Percentiles rank a stretch among this genome's conserved stretches.
These are phyloP conservation scores for Poeciliopsis paucimaculata DNA, from an alignment of 2,797 vertebrate genomes.

Conservation along the genomic window DNA sequence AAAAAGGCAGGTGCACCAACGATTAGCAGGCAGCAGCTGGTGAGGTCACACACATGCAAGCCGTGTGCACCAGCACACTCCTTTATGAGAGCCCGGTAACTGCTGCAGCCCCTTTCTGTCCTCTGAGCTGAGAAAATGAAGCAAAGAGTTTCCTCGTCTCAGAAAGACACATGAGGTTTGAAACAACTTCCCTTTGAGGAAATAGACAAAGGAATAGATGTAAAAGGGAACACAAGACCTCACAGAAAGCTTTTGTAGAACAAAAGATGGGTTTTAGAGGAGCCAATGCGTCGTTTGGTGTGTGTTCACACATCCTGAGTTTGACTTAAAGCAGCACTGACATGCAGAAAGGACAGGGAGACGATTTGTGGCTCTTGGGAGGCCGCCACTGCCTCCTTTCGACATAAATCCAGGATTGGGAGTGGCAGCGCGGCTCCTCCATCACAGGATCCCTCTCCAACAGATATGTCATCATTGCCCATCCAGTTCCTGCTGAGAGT, in stretches of 20 bases:
- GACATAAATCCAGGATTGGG: slow-evolving; percentile 45
- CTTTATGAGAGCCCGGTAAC: slow-evolving; percentile 42
- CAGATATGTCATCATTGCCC: slow-evolving; percentile 48
- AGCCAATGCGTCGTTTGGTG: slow-evolving; percentile 45
- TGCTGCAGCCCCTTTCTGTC: slow-evolving; percentile 27
- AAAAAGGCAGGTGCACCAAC: slow-evolving; percentile 78
- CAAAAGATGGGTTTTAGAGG: slow-evolving; percentile 38
- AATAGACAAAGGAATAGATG: slow-evolving; percentile 1
- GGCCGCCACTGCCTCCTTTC: slow-evolving; percentile 29
- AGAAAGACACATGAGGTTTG: slow-evolving; percentile 39
- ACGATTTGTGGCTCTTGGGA: slow-evolving; percentile 40
- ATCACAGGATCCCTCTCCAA: slow-evolving; percentile 21
- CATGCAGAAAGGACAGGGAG: not conserved
- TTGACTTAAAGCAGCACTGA: slow-evolving; percentile 23
- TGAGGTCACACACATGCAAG: slow-evolving; percentile 46
- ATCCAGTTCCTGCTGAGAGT: slow-evolving; percentile 20
- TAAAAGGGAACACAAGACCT: slow-evolving; percentile 50
- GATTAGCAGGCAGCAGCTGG: slow-evolving; percentile 79
- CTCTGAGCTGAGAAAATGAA: slow-evolving; percentile 25
- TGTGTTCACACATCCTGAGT: slow-evolving; percentile 34
- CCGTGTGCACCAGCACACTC: not conserved
- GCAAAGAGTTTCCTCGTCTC: slow-evolving; percentile 12
- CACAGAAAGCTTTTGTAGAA: not conserved
- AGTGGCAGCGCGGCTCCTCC: slow-evolving; percentile 7
- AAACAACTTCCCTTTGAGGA: slow-evolving; percentile 46